These are phyloP conservation scores for Hemibagrus guttatus DNA, from an alignment of 2,797 vertebrate species.

Conservation along the genomic window DNA sequence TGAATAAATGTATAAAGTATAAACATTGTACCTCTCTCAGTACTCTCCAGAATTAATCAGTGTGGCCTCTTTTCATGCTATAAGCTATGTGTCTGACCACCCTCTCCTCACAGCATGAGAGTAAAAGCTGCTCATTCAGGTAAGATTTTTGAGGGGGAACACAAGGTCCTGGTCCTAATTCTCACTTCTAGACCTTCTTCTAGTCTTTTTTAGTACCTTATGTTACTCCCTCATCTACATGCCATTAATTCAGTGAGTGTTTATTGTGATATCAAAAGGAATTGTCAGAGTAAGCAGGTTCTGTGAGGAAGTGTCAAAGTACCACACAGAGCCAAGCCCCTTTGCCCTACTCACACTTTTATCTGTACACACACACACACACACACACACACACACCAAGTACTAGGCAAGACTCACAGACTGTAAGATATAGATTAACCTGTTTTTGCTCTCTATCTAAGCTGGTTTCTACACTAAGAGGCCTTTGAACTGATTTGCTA, in stretches of 20 bases:
- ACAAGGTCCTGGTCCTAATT: background rate
- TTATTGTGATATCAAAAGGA: background rate
- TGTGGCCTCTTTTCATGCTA: background rate
- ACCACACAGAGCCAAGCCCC: background rate
- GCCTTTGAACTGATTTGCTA: conserved; percentile 55
- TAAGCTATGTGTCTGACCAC: background rate
- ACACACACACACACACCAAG: conserved; percentile 17
- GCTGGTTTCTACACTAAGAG: conserved; percentile 51
- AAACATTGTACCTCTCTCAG: background rate
- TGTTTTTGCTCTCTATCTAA: conserved; percentile 40
- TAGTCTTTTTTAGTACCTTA: background rate
- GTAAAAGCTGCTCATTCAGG: background rate
- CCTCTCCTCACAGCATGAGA: background rate
- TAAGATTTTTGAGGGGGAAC: too few species aligned
- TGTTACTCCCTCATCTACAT: background rate
- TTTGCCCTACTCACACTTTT: background rate
- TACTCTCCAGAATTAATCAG: background rate
- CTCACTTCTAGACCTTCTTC: background rate
- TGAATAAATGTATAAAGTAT: background rate
- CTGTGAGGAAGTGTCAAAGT: background rate
- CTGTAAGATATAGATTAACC: conserved; percentile 45
- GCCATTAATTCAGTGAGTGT: background rate
- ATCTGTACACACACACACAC: conserved; percentile 4
- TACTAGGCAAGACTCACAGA: conserved; percentile 45
- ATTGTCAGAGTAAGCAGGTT: background rate